phyloP scores from a whole-genome alignment of 2,888 invertebrate genomes.

The Agonopterix alstromeriana region DNA sequence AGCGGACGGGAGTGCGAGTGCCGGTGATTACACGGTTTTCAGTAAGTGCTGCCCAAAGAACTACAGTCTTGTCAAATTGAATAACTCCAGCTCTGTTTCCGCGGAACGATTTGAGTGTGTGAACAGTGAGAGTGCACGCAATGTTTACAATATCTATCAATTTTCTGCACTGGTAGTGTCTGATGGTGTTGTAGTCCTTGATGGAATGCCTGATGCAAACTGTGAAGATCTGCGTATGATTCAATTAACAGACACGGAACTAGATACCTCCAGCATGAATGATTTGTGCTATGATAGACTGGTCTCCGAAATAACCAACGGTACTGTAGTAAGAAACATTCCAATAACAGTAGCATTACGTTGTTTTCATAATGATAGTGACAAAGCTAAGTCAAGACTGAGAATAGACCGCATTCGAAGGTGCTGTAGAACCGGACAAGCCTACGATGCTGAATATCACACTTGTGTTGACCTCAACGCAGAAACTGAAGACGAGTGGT shows the following conservation, averaged over 20 bases:
- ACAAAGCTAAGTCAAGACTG: slow-evolving; percentile 17
- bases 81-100: slow-evolving; percentile 15
- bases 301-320: slow-evolving; percentile 41
- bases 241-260: slow-evolving; percentile 25
- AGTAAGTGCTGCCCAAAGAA: slow-evolving; percentile 56
- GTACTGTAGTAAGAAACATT: slow-evolving; percentile 35
- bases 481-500: slow-evolving; percentile 31
- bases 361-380: slow-evolving; percentile 35
- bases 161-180: slow-evolving; percentile 38
- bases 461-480: slow-evolving; percentile 32
- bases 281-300: slow-evolving; percentile 51
- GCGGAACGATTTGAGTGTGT: slow-evolving; percentile 40
- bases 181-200: slow-evolving; percentile 28
- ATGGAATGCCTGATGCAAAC: slow-evolving; percentile 37
- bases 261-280: slow-evolving; percentile 14
- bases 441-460: slow-evolving; percentile 47
- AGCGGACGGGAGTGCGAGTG: slow-evolving; percentile 21
- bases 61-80: slow-evolving; percentile 46
- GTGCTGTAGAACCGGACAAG: slow-evolving; percentile 55
- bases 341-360: slow-evolving; percentile 47
- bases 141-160: slow-evolving; percentile 31
- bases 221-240: slow-evolving; percentile 36
- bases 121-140: slow-evolving; percentile 28
- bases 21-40: slow-evolving; percentile 28
- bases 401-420: slow-evolving; percentile 46